Base-by-base conservation (phyloP, 2,113 vertebrate species). In the Gadus chalcogrammus region DNA sequence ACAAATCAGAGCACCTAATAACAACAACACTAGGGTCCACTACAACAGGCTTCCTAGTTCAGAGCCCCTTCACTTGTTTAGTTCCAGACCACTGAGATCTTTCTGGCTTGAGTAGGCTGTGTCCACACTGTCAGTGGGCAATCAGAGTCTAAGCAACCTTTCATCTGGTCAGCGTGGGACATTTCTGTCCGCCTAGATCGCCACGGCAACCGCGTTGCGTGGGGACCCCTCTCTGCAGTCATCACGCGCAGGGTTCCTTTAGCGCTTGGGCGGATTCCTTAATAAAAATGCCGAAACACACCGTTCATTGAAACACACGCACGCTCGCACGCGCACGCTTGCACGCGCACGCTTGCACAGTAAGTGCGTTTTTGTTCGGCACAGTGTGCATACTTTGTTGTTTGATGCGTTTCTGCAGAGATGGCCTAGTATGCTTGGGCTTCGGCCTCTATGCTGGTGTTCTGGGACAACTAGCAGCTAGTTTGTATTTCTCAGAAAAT, bases 141-240 rank as follows among this genome's bases (percentile, higher is more conserved):
- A 71, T 22, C 8, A 53, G 71, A 76, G 18, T 28, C 55, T 48
- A 70, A 77, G 65, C 16, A 62, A 53, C 67, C 74, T 81, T 84
- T 85, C 55, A 75, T 78, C 64, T 16, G 18, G 65, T 81, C 64
- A 59, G 70, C 66, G 74, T 78, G 79, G 72, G 80, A 82, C 80
- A 82, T 83, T 83, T 86, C 74, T 77, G 15, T 74, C 71, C 24
- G 63, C 67, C 72, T 71, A 83, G 74, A 79, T 75, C 69, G 63
- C 85, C 78, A 79, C 70, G 82, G 74, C 80, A 72, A 80, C 83
- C 72, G 65, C 69, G 77, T 83, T 85, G 82, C 85, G 71, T 64
- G 55, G 67, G 2, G 62, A 56, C 58, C 42, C 61, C 27, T 35
- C 42, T 71, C 68, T 76, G 74, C 73, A 59, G 70, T 84, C 82